Evolutionary conservation across 30 jellyfish, hydroid and myxozoan genomes (phyloP).

Genomic region (Aurelia aurita): DNA sequence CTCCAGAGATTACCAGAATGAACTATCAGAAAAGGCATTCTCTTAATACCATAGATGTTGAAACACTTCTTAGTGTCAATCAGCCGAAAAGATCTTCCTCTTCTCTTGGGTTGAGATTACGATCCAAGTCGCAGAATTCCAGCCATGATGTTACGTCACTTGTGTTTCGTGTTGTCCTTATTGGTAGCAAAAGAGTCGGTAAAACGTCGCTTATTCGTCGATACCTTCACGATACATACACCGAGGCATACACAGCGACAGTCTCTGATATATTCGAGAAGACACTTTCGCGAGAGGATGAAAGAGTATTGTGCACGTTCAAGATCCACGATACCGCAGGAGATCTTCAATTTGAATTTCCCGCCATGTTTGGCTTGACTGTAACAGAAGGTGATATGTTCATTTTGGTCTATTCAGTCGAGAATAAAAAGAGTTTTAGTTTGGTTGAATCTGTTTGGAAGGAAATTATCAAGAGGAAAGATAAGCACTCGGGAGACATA

Average conservation of each 20-base stretch:
- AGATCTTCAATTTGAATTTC: constrained; percentile 69
- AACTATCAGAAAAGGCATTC: constrained; percentile 56
- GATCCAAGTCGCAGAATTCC: constrained; percentile 24
- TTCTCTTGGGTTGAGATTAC: constrained; percentile 14
- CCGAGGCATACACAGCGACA: constrained; percentile 54
- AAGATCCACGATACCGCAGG: constrained; percentile 80
- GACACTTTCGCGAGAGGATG: constrained; percentile 56
- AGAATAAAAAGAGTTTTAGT: constrained; percentile 44
- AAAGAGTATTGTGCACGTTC: constrained; percentile 41
- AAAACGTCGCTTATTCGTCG: constrained; percentile 65
- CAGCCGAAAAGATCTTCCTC: constrained; percentile 46
- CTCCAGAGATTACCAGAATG: constrained; percentile 51
- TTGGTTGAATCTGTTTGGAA: constrained; percentile 15
- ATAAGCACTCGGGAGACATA: constrained; percentile 17
- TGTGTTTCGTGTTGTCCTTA: constrained; percentile 53
- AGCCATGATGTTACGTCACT: constrained; percentile 38
- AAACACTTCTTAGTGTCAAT: background rate
- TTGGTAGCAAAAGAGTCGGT: constrained; percentile 77
- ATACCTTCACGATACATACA: constrained; percentile 22
- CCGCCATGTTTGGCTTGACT: constrained; percentile 75
- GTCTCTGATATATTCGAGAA: constrained; percentile 75
- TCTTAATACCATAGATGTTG: background rate
- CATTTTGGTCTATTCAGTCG: constrained; percentile 69
- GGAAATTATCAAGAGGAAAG: constrained; percentile 40
- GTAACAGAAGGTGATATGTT: constrained; percentile 74